These are phyloP conservation scores for Nephrotoma appendiculata DNA, from an alignment of 2,888 invertebrate species.

Conservation along the genomic window DNA sequence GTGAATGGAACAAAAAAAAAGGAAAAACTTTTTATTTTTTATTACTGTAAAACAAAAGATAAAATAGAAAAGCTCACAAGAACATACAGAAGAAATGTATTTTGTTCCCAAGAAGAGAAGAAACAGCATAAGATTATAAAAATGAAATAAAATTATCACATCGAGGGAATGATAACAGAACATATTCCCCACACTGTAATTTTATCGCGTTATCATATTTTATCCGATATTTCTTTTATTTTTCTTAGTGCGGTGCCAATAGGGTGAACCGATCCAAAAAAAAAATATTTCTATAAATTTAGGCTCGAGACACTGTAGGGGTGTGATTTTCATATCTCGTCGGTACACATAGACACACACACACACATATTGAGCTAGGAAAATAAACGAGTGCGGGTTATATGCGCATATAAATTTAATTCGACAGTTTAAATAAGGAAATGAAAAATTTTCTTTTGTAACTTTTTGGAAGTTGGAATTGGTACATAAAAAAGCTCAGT, in stretches of 20 bases:
- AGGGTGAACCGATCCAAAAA: background rate
- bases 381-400: background rate
- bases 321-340: background rate
- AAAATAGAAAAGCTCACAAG: background rate
- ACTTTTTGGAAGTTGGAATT: background rate
- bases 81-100: background rate
- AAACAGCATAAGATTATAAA: background rate
- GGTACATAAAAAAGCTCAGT: background rate
- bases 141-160: background rate
- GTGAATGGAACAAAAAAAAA: background rate
- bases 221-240: background rate
- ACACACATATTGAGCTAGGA: background rate
- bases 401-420: background rate
- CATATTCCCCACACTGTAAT: background rate
- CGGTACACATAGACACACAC: no score
- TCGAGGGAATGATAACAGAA: background rate
- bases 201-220: background rate
- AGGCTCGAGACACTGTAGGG: background rate
- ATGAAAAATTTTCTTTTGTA: background rate
- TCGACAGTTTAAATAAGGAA: background rate
- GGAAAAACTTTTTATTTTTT: background rate
- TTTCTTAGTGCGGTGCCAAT: background rate
- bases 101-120: background rate
- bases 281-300: no score
- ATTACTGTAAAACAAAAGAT: background rate